Percentiles rank a stretch among this genome's conserved stretches.
phyloP scores from a whole-genome alignment of 2,113 vertebrate genomes.

The Thryonomys swinderianus region DNA sequence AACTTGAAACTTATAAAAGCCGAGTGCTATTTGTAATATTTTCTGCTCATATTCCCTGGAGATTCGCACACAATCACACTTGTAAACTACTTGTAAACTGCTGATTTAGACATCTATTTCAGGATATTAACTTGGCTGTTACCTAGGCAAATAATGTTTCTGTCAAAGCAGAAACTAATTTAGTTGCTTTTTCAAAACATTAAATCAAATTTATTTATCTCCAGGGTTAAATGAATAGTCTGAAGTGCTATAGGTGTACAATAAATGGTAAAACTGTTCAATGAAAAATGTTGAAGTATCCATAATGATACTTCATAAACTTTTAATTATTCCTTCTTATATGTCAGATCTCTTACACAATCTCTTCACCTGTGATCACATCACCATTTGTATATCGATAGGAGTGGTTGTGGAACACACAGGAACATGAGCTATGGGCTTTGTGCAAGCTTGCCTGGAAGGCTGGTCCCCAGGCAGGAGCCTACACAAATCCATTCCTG shows the following conservation, averaged over 20 bases:
- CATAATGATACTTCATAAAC: background rate
- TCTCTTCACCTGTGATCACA: background rate
- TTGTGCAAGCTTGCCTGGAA: background rate
- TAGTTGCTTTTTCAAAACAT: conserved; percentile 17
- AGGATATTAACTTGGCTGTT: background rate
- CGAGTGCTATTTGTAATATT: background rate
- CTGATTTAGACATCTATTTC: background rate
- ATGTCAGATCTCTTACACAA: background rate
- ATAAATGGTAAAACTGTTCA: background rate
- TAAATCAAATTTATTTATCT: background rate
- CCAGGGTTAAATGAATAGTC: background rate
- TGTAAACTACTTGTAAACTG: background rate
- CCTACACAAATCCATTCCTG: background rate
- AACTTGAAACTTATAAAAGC: background rate
- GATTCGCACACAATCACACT: background rate
- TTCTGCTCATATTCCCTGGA: background rate
- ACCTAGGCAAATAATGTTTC: background rate
- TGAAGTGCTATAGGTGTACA: background rate
- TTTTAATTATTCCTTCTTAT: background rate
- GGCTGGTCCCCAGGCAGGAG: background rate
- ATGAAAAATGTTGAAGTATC: background rate
- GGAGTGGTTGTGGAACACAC: background rate
- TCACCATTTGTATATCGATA: background rate
- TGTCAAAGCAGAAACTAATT: background rate
- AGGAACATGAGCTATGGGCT: background rate